These are phyloP conservation scores for Albula glossodonta DNA, from an alignment of 2,113 vertebrate genomes.

Conservation along the genomic window DNA sequence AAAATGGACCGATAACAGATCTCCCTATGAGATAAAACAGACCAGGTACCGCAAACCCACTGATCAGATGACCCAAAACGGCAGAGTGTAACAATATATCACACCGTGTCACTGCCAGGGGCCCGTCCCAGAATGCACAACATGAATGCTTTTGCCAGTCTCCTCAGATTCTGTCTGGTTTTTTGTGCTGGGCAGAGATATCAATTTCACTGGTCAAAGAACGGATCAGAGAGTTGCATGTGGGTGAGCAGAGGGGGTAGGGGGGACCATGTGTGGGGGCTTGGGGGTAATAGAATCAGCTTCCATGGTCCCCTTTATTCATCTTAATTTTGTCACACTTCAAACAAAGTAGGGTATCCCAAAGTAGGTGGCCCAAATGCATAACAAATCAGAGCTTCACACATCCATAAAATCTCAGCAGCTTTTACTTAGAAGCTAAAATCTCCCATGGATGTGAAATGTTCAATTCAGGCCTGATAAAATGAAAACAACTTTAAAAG, in stretches of 20 bases:
- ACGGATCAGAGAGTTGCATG: constrained; percentile 60
- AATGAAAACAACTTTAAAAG: no score
- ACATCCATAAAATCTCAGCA: constrained; percentile 35
- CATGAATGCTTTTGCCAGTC: constrained; percentile 60
- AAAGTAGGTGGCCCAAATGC: constrained; percentile 41
- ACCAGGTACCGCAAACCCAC: constrained; percentile 35
- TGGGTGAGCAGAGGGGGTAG: constrained; percentile 34
- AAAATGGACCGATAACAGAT: constrained; percentile 33
- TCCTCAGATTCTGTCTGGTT: constrained; percentile 61
- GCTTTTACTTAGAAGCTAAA: background rate
- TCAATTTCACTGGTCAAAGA: constrained; percentile 66
- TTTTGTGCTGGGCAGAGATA: constrained; percentile 65
- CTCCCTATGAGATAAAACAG: constrained; percentile 33
- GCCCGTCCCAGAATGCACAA: constrained; percentile 55
- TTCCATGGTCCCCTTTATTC: constrained; percentile 51
- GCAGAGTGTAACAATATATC: constrained; percentile 55
- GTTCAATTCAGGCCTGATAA: no score
- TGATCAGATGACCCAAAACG: constrained; percentile 57
- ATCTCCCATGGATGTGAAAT: background rate
- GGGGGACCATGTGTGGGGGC: background rate
- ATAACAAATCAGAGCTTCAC: constrained; percentile 42
- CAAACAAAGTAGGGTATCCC: constrained; percentile 55
- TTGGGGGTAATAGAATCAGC: constrained; percentile 27
- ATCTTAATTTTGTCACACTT: constrained; percentile 57
- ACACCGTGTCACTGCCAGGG: constrained; percentile 48